phyloP scores from a whole-genome alignment of 2,113 vertebrate genomes.

The Rhineura floridana region DNA sequence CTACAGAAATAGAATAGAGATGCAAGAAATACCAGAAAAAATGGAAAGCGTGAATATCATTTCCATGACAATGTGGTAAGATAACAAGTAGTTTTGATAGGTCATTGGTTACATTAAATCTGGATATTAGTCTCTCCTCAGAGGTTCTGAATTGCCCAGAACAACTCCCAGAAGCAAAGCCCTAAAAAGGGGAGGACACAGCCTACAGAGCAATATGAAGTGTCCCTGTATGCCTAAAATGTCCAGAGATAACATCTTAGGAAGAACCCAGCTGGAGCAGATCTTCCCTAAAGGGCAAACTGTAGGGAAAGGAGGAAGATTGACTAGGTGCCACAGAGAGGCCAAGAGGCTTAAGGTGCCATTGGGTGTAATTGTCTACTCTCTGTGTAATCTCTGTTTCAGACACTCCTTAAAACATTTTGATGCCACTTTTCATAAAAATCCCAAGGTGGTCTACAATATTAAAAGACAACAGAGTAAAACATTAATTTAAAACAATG shows the following conservation, averaged over 20 bases:
- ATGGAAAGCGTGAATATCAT: not conserved
- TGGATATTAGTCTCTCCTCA: too few species aligned
- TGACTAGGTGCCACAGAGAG: not conserved
- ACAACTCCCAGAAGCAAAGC: not conserved
- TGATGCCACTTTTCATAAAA: too few species aligned
- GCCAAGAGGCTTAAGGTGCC: not conserved
- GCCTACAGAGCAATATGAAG: not conserved
- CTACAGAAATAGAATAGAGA: not conserved
- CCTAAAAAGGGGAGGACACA: not conserved
- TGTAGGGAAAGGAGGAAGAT: not conserved
- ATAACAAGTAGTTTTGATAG: constrained; percentile 6
- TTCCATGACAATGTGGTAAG: constrained; percentile 8
- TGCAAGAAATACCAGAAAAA: not conserved
- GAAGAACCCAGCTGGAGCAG: not conserved
- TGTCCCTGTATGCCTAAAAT: not conserved
- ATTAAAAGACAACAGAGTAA: too few species aligned
- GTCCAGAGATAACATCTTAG: not conserved
- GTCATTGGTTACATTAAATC: not conserved
- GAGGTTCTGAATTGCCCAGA: not conserved
- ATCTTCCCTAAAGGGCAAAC: not conserved
- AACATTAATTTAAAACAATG: too few species aligned
- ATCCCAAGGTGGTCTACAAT: too few species aligned
- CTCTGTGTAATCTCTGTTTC: not conserved
- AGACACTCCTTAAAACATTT: not conserved
- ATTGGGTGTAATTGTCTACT: not conserved